A percentile compares a stretch with the other conserved stretches of the same genome.
phyloP scores from a whole-genome alignment of 2,888 invertebrate genomes.

The Phaonia tiefii region DNA sequence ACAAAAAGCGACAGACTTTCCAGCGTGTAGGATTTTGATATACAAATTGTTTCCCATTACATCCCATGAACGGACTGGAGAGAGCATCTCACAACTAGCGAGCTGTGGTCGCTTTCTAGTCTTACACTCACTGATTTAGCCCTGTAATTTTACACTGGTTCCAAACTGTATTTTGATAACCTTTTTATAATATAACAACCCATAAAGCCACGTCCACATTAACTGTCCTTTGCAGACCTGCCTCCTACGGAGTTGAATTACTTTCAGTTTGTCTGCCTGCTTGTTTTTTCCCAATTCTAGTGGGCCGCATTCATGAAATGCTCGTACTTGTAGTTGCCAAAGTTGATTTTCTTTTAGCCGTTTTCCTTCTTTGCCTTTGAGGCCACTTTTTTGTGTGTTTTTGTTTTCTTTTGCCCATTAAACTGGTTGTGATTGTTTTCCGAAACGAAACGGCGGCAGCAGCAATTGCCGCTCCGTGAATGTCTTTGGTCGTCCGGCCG shows the following conservation, averaged over 20 bases:
- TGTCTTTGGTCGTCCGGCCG: conserved; percentile 27
- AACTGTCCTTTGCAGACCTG: not conserved
- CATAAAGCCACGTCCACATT: too few relatives aligned
- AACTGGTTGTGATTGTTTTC: conserved; percentile 60
- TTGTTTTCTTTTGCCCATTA: conserved; percentile 57
- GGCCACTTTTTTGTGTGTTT: conserved; percentile 35
- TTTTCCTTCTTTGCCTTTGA: conserved; percentile 45
- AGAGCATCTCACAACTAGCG: too few relatives aligned
- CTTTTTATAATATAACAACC: too few relatives aligned
- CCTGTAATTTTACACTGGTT: too few relatives aligned
- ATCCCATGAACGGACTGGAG: too few relatives aligned
- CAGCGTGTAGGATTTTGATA: too few relatives aligned
- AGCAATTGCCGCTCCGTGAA: not conserved
- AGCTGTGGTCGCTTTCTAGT: too few relatives aligned
- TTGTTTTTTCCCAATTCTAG: conserved; percentile 51
- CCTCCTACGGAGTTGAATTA: conserved; percentile 51
- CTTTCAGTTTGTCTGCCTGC: conserved; percentile 35
- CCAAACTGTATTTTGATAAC: too few relatives aligned
- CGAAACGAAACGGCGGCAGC: not conserved
- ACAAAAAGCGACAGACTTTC: too few relatives aligned
- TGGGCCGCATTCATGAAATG: conserved; percentile 66
- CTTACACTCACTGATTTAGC: too few relatives aligned
- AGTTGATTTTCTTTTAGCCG: conserved; percentile 47
- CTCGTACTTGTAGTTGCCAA: conserved; percentile 57
- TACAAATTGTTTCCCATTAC: too few relatives aligned